Conservation (phyloP, 2,888 invertebrate genomes). For the Rapana venosa region DNA sequence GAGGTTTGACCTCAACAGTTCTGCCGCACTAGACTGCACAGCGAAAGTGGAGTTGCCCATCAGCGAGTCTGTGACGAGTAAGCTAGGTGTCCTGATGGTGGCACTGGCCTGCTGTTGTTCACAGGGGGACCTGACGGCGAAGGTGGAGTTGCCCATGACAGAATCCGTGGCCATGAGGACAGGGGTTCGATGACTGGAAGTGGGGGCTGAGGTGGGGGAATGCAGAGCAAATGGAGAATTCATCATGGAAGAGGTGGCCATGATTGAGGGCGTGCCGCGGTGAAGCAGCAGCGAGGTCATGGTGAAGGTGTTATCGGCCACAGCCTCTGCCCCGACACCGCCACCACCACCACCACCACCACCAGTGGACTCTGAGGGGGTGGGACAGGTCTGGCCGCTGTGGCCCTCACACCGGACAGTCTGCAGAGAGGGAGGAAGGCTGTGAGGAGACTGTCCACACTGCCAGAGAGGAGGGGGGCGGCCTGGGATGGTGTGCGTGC, state of each 20-base stretch:
- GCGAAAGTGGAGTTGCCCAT: constrained; percentile 18
- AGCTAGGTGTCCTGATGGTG: neutral
- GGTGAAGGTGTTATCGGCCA: neutral
- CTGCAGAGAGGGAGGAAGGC: neutral
- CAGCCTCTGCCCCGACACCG: neutral
- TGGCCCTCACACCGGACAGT: no score
- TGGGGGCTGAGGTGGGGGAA: neutral
- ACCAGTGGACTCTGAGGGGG: no score
- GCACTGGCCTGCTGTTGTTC: neutral
- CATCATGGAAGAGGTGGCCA: constrained; percentile 8
- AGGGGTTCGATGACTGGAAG: neutral
- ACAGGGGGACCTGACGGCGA: constrained; percentile 3
- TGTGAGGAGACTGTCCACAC: neutral
- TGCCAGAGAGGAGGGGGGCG: neutral
- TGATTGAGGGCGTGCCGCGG: constrained; percentile 10
- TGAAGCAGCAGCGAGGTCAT: neutral
- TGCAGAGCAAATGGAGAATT: neutral
- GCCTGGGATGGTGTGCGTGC: neutral
- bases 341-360: no score
- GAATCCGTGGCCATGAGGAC: neutral
- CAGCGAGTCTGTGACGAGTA: constrained; percentile 9
- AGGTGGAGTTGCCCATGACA: constrained; percentile 18
- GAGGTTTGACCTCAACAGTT: neutral
- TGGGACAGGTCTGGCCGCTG: no score
- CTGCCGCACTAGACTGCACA: neutral